Evolutionary conservation across 2,113 vertebrate species (phyloP).

Genomic region (Hypocryptadius cinnamomeus): DNA sequence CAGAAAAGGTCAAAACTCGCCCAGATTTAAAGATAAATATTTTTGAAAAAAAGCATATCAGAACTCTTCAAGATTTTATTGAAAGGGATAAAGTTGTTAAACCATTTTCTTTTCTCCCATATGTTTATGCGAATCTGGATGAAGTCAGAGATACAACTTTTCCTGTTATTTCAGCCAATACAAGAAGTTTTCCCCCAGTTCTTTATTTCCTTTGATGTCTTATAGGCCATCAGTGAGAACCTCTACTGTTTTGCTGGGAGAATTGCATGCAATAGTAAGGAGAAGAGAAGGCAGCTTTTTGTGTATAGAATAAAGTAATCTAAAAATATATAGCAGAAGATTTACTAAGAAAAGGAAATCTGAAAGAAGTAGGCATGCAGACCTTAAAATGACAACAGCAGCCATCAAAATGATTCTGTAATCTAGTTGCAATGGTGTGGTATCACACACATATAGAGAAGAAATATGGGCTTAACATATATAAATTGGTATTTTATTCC

Average conservation of each 20-base stretch:
- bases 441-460: neutral
- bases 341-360: neutral
- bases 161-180: neutral
- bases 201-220: neutral
- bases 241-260: neutral
- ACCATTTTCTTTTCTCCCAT: neutral
- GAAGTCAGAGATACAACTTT: neutral
- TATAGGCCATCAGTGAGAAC: neutral
- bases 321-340: neutral
- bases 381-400: neutral
- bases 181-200: neutral
- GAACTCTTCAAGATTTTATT: neutral
- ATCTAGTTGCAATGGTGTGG: neutral
- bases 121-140: neutral
- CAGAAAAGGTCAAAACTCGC: neutral
- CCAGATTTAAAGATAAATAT: neutral
- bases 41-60: neutral
- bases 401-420: neutral
- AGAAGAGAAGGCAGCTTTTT: neutral
- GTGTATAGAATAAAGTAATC: neutral
- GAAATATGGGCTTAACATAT: neutral
- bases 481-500: neutral
- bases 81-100: neutral
- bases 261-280: neutral
- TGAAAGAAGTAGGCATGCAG: neutral